Base-by-base conservation (phyloP, 2,888 invertebrate species). In the Odontocerum albicorne region DNA sequence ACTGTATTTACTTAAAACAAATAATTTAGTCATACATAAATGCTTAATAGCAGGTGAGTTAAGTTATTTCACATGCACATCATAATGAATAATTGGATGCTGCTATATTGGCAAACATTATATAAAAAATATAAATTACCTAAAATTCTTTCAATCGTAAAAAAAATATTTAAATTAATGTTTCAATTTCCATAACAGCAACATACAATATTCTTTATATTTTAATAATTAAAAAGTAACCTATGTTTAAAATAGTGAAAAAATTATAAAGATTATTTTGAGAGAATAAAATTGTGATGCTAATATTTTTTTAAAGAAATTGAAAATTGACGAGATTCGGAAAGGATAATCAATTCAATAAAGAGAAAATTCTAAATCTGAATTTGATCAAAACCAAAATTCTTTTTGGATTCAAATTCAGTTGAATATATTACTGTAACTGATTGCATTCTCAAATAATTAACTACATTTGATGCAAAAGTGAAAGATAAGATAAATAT, bases 41-140 rank as follows among this genome's bases (percentile, higher is more conserved):
- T 22, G 43, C 27, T 15, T 21, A n/a, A 21, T 27, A 21, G 43
- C 13, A 7, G 16, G 22, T 27, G 43, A 43, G 2, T 12, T 27
- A 21, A 43, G 27, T 43, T 22, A 12, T 13, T 43, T 15, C 43
- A 43, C 43, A 43, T 10, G 27, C 27, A 27, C 13, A 27, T 7
- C 13, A 22, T n/a, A 10, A 12, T 17, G 44, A 44, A 32, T 44
- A 10, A 17, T 44, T 44, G 44, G 10, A 33, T 44, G 44, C 20
- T 33, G 44, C 33, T 17, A 12, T 44, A 44, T 4, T 12, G 8
- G 12, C 17, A n/a, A 44, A 32, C 20, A 32, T 32, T 13, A 33
- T 27, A 27, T 27, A 13, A 12, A 22, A 39, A 12, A 42, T 31
- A 8, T 31, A 44, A 31, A 27, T 17, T 32, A 44, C n/a, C 16